Percentiles rank a stretch among this genome's conserved stretches.
phyloP scores from a whole-genome alignment of 2,888 invertebrate species.

The Phaedon cochleariae region DNA sequence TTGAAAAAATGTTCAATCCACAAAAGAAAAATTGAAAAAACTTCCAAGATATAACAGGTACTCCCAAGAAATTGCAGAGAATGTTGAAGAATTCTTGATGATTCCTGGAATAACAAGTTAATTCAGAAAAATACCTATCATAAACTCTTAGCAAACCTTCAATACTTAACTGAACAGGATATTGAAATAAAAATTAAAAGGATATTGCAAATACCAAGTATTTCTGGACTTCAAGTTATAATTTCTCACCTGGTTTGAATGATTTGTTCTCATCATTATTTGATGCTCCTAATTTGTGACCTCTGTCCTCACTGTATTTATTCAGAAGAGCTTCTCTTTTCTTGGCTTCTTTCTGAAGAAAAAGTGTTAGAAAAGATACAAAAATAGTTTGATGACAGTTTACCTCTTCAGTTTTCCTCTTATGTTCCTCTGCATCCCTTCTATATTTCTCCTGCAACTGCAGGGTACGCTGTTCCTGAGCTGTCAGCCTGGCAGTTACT shows the following conservation, averaged over 20 bases:
- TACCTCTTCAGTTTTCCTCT: conserved; percentile 59
- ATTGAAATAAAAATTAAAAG: too few species aligned
- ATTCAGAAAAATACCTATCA: too few species aligned
- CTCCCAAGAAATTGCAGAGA: too few species aligned
- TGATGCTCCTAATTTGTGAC: conserved; percentile 50
- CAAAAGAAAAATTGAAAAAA: too few species aligned
- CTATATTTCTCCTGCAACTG: conserved; percentile 62
- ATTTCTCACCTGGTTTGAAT: conserved; percentile 44
- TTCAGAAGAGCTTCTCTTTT: conserved; percentile 50
- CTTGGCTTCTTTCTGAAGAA: conserved; percentile 53
- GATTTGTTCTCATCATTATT: conserved; percentile 31
- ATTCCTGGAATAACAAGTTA: too few species aligned
- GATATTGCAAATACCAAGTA: too few species aligned
- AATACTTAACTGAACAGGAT: too few species aligned
- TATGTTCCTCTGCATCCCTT: conserved; percentile 52
- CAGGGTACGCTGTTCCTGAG: conserved; percentile 57
- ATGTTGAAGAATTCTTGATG: too few species aligned
- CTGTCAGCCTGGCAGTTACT: conserved; percentile 53
- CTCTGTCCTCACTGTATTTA: conserved; percentile 40
- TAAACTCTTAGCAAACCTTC: too few species aligned
- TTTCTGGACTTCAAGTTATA: neutral
- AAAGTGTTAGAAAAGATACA: neutral
- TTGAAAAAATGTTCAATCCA: too few species aligned
- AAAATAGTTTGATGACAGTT: neutral
- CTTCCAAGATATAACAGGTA: too few species aligned